Evolutionary conservation across 1,140 invertebrate genomes (phyloP), one percentile per base, ranked within the genome.

Genomic region (Zelostemma sp.): DNA sequence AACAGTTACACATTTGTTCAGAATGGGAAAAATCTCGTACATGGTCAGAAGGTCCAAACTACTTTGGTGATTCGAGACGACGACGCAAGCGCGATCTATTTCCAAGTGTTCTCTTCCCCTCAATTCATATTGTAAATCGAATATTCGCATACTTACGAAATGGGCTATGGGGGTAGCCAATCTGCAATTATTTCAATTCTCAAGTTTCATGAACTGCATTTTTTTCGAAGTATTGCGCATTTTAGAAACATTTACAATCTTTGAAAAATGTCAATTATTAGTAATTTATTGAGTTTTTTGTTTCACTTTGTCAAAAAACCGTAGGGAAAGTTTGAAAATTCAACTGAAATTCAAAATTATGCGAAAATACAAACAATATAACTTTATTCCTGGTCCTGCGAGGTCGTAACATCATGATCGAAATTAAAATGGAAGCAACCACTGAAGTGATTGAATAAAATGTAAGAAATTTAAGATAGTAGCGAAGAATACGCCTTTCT

Each of bases 31-130:
- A 68, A 97, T 88, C 75, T 95, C 90, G 78, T 95, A 92, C 88
- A 93, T 90, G 40, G 91, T 91, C 74, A 95, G 86, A 75, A 95
- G 88, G 84, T 96, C 94, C 68, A 95, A 80, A 0, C 92, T 93
- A 75, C 93, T 95, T 80, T 95, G 94, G 86, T 96, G 94, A 86
- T 95, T 96, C 6, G 91, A 91, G 51, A 95, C 92, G 40, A 95
- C 90, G 40, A 96, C 90, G 79, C 89, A 94, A 19, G 93, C 89
- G 75, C 90, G 87, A 62, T 95, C 91, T 76, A 91, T 91, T 70
- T 90, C 89, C 75, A 95, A 87, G 78, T 93, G 87, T 80, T 95
- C 92, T 64, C 88, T 85, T 35, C 93, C 93, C 72, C 90, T 85
- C 14, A 96, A 77, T 75, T 93, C 91, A 92, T 93, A 95, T 80